These are phyloP conservation scores for Crocidura indochinensis DNA, from an alignment of 2,797 vertebrate genomes.

Conservation along the genomic window DNA sequence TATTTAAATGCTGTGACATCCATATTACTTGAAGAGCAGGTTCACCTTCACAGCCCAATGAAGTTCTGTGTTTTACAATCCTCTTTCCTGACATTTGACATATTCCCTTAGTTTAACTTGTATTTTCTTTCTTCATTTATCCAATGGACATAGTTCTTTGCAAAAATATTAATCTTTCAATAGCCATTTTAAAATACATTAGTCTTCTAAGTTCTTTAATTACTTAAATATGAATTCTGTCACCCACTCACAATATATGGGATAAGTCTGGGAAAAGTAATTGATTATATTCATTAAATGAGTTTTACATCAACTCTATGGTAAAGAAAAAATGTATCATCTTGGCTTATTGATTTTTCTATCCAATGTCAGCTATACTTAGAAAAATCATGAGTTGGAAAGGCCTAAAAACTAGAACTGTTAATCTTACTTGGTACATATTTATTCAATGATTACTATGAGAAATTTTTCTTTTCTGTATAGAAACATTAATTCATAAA, in stretches of 20 bases:
- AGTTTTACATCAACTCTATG: neutral
- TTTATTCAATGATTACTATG: slow-evolving; percentile 11
- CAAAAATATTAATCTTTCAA: slow-evolving; percentile 38
- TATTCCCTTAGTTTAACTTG: neutral
- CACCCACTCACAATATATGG: neutral
- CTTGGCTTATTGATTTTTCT: neutral
- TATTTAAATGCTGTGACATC: slow-evolving; percentile 11
- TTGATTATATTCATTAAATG: slow-evolving; percentile 9
- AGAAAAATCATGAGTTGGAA: slow-evolving; percentile 3
- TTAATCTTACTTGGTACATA: slow-evolving; percentile 47
- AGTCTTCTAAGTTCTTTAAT: slow-evolving; percentile 27
- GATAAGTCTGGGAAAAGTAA: slow-evolving; percentile 28
- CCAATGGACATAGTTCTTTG: neutral
- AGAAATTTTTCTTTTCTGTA: slow-evolving; percentile 37
- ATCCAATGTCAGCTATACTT: neutral
- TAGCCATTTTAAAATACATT: slow-evolving; percentile 43
- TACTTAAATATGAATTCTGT: slow-evolving; percentile 11
- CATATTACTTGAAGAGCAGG: neutral
- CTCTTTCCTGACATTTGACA: neutral
- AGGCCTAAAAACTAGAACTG: slow-evolving; percentile 17
- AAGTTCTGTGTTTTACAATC: neutral
- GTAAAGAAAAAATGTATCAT: neutral
- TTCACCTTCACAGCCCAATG: neutral
- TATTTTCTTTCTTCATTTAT: slow-evolving; percentile 16
- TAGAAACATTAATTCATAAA: slow-evolving; percentile 36